Percentiles rank a stretch among this genome's conserved stretches.
phyloP scores from a whole-genome alignment of 1,140 invertebrate genomes.

The Drosophila pectinifera region DNA sequence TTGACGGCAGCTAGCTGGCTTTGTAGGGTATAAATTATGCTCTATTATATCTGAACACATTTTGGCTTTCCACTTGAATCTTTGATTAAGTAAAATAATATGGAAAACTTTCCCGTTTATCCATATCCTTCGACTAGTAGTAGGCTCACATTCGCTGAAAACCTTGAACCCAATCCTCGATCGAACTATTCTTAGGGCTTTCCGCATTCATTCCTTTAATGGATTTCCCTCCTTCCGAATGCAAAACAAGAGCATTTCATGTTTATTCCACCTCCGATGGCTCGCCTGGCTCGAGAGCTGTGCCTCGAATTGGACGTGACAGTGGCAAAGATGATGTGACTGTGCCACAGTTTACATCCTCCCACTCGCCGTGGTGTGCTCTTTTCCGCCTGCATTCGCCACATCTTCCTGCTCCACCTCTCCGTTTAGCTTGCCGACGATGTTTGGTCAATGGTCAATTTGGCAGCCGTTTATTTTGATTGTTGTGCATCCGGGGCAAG shows the following conservation, averaged over 20 bases:
- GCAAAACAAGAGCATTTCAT: conserved; percentile 26
- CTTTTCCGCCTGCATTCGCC: neutral
- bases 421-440: conserved; percentile 52
- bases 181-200: conserved; percentile 1
- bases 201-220: conserved; percentile 14
- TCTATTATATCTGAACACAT: neutral
- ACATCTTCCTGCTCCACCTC: conserved; percentile 11
- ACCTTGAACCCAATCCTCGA: conserved; percentile 1
- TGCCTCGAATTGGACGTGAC: conserved; percentile 62
- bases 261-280: conserved; percentile 36
- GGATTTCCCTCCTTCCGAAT: conserved; percentile 3
- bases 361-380: neutral
- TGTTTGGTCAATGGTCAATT: conserved; percentile 84
- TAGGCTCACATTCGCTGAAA: neutral
- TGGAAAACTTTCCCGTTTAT: neutral
- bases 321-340: conserved; percentile 54
- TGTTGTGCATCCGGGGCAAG: conserved; percentile 79
- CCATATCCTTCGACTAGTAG: neutral
- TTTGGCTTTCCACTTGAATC: neutral
- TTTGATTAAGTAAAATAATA: neutral
- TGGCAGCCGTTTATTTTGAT: conserved; percentile 84
- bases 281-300: conserved; percentile 47
- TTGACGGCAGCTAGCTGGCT: neutral
- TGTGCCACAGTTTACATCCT: neutral
- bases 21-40: conserved; percentile 18